Percentiles rank a stretch among this genome's conserved stretches.
Evolutionary conservation across 2,797 vertebrate genomes (phyloP).

Genomic region (Hybognathus amarus): DNA sequence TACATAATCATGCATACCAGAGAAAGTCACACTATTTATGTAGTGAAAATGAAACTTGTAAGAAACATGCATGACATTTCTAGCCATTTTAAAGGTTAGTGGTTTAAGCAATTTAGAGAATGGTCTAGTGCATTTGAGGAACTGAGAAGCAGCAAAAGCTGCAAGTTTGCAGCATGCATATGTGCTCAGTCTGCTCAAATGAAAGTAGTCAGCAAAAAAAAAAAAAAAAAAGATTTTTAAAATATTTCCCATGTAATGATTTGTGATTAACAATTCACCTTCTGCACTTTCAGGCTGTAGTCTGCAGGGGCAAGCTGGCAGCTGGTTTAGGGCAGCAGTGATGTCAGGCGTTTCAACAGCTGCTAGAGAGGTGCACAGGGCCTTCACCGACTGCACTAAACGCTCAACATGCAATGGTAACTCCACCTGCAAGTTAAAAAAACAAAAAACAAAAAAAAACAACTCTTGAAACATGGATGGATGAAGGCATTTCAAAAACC

Average conservation of each 20-base stretch:
- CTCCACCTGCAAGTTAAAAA: slow-evolving; percentile 76
- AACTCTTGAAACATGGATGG: not conserved
- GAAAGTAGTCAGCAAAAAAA: not conserved
- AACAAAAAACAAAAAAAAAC: not conserved
- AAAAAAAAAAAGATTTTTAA: slow-evolving; percentile 15
- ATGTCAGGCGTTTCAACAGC: slow-evolving; percentile 90
- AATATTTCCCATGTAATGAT: slow-evolving; percentile 1
- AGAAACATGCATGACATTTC: not conserved
- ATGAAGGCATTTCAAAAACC: not conserved
- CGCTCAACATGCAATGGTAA: slow-evolving; percentile 86
- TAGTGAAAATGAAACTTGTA: slow-evolving; percentile 34
- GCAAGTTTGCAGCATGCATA: not conserved
- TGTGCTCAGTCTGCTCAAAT: slow-evolving; percentile 8
- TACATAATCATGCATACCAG: slow-evolving; percentile 1
- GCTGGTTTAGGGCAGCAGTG: slow-evolving; percentile 88
- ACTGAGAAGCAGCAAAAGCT: slow-evolving; percentile 6
- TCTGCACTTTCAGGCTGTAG: slow-evolving; percentile 91
- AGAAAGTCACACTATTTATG: not conserved
- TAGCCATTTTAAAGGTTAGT: slow-evolving; percentile 21
- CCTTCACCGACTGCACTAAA: slow-evolving; percentile 94
- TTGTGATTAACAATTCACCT: slow-evolving; percentile 68
- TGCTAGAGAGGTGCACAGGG: slow-evolving; percentile 90
- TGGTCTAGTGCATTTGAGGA: slow-evolving; percentile 11
- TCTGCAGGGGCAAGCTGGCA: slow-evolving; percentile 92
- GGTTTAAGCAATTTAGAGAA: not conserved